Evolutionary conservation across 2,888 invertebrate species (phyloP).

Genomic region (Alcis repandata): DNA sequence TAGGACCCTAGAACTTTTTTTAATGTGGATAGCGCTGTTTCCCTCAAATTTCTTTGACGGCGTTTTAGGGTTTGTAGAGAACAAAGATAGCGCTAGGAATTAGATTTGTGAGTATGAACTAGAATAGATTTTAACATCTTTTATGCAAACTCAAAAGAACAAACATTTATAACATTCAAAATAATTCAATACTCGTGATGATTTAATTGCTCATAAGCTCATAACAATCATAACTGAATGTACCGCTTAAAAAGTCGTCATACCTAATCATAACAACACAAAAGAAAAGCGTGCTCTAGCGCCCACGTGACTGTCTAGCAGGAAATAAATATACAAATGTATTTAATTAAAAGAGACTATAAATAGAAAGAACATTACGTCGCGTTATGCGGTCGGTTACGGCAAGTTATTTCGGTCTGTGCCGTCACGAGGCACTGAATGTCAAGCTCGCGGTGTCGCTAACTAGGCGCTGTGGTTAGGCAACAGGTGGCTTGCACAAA

Average conservation of each 20-base stretch:
- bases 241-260: not conserved
- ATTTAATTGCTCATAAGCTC: too few species aligned
- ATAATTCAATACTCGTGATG: not conserved
- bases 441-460: constrained; percentile 82
- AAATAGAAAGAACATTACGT: constrained; percentile 82
- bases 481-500: constrained; percentile 81
- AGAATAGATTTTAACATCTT: too few species aligned
- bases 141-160: too few species aligned
- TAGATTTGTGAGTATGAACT: too few species aligned
- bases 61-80: too few species aligned
- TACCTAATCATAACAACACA: not conserved
- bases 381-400: constrained; percentile 82
- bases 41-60: too few species aligned
- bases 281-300: constrained; percentile 6
- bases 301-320: constrained; percentile 61
- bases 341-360: constrained; percentile 80
- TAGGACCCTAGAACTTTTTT: too few species aligned
- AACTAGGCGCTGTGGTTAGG: constrained; percentile 72
- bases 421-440: constrained; percentile 80
- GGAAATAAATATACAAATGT: constrained; percentile 75
- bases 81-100: too few species aligned
- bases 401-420: constrained; percentile 81
- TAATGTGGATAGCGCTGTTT: too few species aligned
- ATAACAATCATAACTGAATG: too few species aligned
- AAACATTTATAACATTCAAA: not conserved